Conservation (phyloP, 2,888 invertebrate species). For the Gymnoscelis rufifasciata region DNA sequence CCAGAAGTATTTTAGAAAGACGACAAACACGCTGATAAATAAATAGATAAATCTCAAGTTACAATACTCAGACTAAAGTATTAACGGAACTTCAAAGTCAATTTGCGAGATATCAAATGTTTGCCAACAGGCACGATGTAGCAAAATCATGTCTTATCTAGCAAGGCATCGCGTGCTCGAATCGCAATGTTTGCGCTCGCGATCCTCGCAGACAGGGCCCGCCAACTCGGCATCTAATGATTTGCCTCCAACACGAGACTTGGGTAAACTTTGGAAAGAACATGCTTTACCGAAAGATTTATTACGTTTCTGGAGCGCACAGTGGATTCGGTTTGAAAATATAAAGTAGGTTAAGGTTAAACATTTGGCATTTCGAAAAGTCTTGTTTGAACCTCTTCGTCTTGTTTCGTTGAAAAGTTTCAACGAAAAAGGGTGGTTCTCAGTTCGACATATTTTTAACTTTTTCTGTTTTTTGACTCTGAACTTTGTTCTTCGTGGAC, state of each 20-base stretch:
- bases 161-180: not conserved
- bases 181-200: not conserved
- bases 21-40: too few species aligned
- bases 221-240: not conserved
- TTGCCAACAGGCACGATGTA: not conserved
- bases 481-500: too few species aligned
- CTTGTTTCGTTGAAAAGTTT: too few species aligned
- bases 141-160: not conserved
- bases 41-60: too few species aligned
- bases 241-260: not conserved
- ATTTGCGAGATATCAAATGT: constrained; percentile 1
- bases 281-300: not conserved
- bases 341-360: not conserved
- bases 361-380: too few species aligned
- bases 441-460: too few species aligned
- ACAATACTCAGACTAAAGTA: not conserved
- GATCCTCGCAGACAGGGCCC: not conserved
- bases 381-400: too few species aligned
- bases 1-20: too few species aligned
- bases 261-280: not conserved
- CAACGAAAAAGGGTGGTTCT: too few species aligned
- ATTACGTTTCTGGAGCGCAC: not conserved
- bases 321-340: not conserved
- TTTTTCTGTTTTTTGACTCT: too few species aligned
- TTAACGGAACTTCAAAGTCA: not conserved